Evolutionary conservation across 2,888 invertebrate genomes (phyloP), one percentile per base, ranked within the genome.

Genomic region (Chrysolina haemoptera): DNA sequence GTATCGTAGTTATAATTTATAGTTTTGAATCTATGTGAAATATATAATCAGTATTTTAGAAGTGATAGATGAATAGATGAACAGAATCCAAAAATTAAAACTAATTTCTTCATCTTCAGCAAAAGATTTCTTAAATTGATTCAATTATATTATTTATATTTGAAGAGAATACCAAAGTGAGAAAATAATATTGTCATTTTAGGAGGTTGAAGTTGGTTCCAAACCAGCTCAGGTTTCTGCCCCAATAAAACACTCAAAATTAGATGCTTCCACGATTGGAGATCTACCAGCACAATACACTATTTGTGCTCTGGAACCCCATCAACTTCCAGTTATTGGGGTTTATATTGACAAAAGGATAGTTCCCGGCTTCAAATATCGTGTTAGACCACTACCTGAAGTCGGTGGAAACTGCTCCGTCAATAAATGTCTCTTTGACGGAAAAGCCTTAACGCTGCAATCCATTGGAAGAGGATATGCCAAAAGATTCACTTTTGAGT

Each of bases 401-500:
- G 82, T 82, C 53, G 86, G 86, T 16, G 74, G 81, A 53, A 74
- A 81, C 20, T 79, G 82, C 8, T 81, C 77, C 14, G 71, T 65
- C 50, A 80, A 83, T 35, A 83, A 90, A 88, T 86, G 91, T 85
- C 88, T 94, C 79, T 94, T 94, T 84, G 89, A 90, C 78, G 92
- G 92, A n/a, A 90, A 90, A 84, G 93, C 93, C 46, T 88, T 93
- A 68, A 91, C 90, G 9, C 89, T 95, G 71, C 90, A 90, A 79
- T 91, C 91, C 40, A 93, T 94, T 80, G 94, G 94, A 0, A 90
- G 93, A 82, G 94, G 95, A 10, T 94, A 93, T 84, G 92, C 94
- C 8, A 91, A 93, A 74, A 90, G 94, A 62, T 89, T 94, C 76
- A 94, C 94, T 1, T 94, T 95, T 87, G 91, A 92, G 82, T 91